Base-by-base conservation (phyloP, 2,113 vertebrate genomes). In the Tiliqua scincoides region DNA sequence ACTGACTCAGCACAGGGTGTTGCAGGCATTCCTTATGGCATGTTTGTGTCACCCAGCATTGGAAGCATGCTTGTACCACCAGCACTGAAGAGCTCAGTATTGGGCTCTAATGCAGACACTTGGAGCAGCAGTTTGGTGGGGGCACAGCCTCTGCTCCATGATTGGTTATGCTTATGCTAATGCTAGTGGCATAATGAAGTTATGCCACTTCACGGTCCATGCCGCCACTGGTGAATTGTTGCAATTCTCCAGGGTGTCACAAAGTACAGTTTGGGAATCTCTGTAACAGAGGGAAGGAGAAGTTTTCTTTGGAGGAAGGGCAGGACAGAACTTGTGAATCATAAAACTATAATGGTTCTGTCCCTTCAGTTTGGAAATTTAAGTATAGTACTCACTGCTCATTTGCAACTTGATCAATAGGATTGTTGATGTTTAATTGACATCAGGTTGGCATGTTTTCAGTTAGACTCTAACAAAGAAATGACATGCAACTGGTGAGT, bases 351-450 rank as follows among this genome's bases (percentile, higher is more conserved):
- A 76, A 30, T 15, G 18, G 52, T 67, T 76, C 12, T 43, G 61
- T 63, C 9, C 40, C 11, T 68, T 67, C 23, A 57, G 30, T 68
- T 21, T 81, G 63, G 17, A 68, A 20, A 10, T 6, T 32, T 67
- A 30, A 67, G 17, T 48, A 54, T 54, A 17, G n/a, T 54, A 70
- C 61, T 35, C 61, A 52, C 43, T n/a, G 52, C 54, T 79, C 52
- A 79, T 71, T 79, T 72, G 71, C 40, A n/a, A 27, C 30, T 79
- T 72, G 77, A 86, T 73, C 40, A 81, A 74, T 73, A 54, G 78
- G 40, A 15, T 52, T 73, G 54, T 25, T 80, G 48, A 63, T 18
- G 43, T 43, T 73, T 73, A 80, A 80, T 86, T 73, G 80, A 86
- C 52, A 20, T 30, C n/a, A 79, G 27, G 15, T n/a, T 79, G 37